Evolutionary conservation across 1,140 invertebrate genomes (phyloP), one percentile per base, ranked within the genome.

Genomic region (Drosophila baimaii): DNA sequence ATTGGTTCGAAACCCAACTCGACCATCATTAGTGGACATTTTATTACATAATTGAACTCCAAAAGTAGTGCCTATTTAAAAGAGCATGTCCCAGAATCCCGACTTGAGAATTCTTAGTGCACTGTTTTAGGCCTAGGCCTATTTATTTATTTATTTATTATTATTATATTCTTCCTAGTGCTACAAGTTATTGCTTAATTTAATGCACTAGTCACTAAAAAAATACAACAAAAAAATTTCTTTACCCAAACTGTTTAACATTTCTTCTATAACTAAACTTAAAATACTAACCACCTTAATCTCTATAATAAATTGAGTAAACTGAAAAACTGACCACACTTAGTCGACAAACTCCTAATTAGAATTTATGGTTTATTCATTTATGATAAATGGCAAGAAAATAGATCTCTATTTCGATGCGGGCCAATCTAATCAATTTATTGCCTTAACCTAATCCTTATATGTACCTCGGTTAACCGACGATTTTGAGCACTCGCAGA

Each of bases 361-460:
- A 71, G 31, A 71, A 71, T 71, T 71, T 57, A 71, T 71, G 25
- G 39, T 17, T 33, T 25, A 19, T 4, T 43, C 13, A 58, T 58
- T 71, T 70, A 49, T 71, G 65, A 71, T 70, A 56, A 56, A 71
- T 56, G 31, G 17, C 5, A 10, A 6, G 9, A 1, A 37, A 23
- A 51, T 51, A 31, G 51, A 70, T 70, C 47, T 47, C 33, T 47
- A 57, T 70, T 70, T 37, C 31, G 51, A 71, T 70, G 21, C n/a
- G 13, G 19, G 31, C 3, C 0, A 8, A 12, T 19, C 25, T 41
- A 44, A 47, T 57, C 31, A 56, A 49, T 35, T 77, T 25, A 52
- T 35, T 6, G 25, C 27, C 10, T 3, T 2, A 52, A 27, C 37
- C 44, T 54, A 41, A 44, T 54, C 51, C 59, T 0, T 51, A 41